Evolutionary conservation across 1,140 invertebrate species (phyloP), one percentile per base, ranked within the genome.

Genomic region (Nasonia giraulti): DNA sequence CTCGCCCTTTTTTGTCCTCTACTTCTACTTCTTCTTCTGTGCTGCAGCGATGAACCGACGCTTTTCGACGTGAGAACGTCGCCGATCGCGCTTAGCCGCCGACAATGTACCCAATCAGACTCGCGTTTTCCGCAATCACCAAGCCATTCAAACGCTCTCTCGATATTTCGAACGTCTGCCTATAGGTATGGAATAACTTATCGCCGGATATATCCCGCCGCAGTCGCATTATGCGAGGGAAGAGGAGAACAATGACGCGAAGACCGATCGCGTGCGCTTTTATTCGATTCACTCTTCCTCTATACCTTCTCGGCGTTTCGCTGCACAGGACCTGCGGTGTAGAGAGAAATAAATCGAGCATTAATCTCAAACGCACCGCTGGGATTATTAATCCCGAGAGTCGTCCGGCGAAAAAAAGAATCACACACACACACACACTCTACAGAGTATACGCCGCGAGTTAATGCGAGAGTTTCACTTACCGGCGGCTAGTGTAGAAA

Each of bases 401-500:
- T 1, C 40, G 40, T 40, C 8, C 7, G 8, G 40, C 0, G 8
- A 62, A 62, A 62, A 62, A 62, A 62, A 62, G 2, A 62, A 17
- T 7, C 1, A 6, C 17, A 17, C 50, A 6, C 55, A 62, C 55
- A 5, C 14, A 6, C 55, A 20, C 17, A 20, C 20, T 2, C 4
- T 6, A 23, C 23, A 23, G 23, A 0, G 23, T 23, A 5, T 6
- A 5, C 55, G 44, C 33, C n/a, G 47, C n/a, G 23, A 78, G 68
- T 84, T 83, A 83, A 83, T 78, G 33, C 75, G 50, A 40, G 66
- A 78, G 66, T 78, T 83, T 83, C 82, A 80, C 77, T 84, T 84
- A 80, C 17, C 50, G 31, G 37, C 50, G 31, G 37, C 79, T 71
- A 44, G 37, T 69, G 66, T 69, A 73, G 62, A 73, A 37, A 71